Base-by-base conservation (phyloP, 2,888 invertebrate species). In the Resseliella maxima region DNA sequence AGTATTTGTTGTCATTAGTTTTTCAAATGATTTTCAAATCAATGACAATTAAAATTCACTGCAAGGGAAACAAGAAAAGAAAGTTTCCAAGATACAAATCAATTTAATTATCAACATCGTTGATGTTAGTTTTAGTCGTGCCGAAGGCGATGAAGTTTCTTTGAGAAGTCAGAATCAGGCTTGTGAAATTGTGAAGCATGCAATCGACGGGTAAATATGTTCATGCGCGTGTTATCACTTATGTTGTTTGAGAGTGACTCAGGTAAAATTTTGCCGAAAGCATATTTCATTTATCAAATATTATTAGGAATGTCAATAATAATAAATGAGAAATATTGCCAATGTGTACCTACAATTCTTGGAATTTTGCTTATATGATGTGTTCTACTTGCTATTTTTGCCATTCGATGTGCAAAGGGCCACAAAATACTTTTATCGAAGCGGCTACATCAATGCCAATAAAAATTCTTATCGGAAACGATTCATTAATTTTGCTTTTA, bases 401-500 rank as follows among this genome's bases (percentile, higher is more conserved):
- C 31, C n/a, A n/a, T 21, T 31, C 15, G 31, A 5, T 41, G 5
- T 41, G 41, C 27, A 2, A 31, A 1, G 72, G 72, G 35, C 15
- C 0, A n/a, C n/a, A n/a, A n/a, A n/a, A 72, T 35, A 1, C 15
- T n/a, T 12, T 2, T 18, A 72, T 6, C 72, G 35, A 72, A 12
- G 31, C 15, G 72, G 31, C 31, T 31, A 59, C 5, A 59, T 59
- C 59, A 59, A 72, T 35, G 72, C 31, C 72, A 72, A 72, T 72
- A 72, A 72, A 72, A 72, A 10, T 59, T 59, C 24, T 3, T 59
- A 59, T 72, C 72, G 31, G 31, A 31, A 31, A 72, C 27, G 31
- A 31, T 72, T 72, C 72, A 72, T 72, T 72, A 72, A 72, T 72
- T 72, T 72, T 72, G 12, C 27, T 15, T 72, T 35, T 72, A 72